phyloP scores from a whole-genome alignment of 2,797 vertebrate genomes.

The Pogonophryne albipinna region DNA sequence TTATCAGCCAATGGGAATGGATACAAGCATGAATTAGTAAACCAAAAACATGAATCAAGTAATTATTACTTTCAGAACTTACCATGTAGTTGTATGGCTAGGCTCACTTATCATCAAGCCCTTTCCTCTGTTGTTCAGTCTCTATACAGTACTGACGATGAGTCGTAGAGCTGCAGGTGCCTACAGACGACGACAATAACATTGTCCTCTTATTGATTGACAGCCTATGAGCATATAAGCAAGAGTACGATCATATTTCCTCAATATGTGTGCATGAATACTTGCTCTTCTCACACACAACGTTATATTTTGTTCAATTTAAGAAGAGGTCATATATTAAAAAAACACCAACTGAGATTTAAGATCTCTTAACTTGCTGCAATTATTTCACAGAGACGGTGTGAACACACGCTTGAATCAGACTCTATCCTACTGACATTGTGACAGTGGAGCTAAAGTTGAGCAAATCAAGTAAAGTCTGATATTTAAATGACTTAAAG shows the following conservation, averaged over 20 bases:
- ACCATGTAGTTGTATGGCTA: too few species aligned
- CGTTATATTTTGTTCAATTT: not conserved
- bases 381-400: not conserved
- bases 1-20: too few species aligned
- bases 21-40: too few species aligned
- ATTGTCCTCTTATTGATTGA: too few species aligned
- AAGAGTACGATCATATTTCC: not conserved
- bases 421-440: not conserved
- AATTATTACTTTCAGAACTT: too few species aligned
- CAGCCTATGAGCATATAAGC: not conserved
- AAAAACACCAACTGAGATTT: not conserved
- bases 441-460: not conserved
- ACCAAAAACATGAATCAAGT: too few species aligned
- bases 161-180: too few species aligned
- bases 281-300: not conserved
- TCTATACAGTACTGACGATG: too few species aligned
- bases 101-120: too few species aligned
- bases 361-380: not conserved
- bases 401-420: not conserved
- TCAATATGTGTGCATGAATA: not conserved
- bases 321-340: not conserved
- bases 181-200: too few species aligned
- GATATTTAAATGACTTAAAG: slow-evolving; percentile 1
- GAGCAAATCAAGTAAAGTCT: not conserved
- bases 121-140: too few species aligned